Evolutionary conservation across 2,113 vertebrate genomes (phyloP), one percentile per base, ranked within the genome.

Genomic region (Odocoileus hemionus): DNA sequence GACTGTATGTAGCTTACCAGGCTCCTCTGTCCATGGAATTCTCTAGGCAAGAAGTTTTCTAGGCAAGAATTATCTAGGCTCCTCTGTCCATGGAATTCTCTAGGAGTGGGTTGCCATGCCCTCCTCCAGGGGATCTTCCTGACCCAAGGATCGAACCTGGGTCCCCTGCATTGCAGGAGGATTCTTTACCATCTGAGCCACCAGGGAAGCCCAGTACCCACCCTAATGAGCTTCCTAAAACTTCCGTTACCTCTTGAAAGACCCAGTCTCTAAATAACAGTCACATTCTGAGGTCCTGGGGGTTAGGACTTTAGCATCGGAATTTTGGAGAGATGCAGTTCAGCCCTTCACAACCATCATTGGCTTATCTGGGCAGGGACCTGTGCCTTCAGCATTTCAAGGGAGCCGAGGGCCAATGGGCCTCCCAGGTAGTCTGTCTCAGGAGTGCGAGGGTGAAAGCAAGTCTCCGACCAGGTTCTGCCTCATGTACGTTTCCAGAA

Each of bases 201-300:
- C n/a, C 67, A 70, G n/a, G 67, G 67, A 70, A 39, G 19, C n/a
- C 67, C 17, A 76, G 70, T 76, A 76, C 70, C 70, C 12, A 76
- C 7, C 45, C 28, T 85, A 52, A 61, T 4, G n/a, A 15, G 45
- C 67, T 25, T 36, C 4, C 50, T 86, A 90, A 86, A 64, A 26
- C 28, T 89, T 64, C 33, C n/a, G 14, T 52, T 45, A 28, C 86
- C 58, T 80, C 87, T 91, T 58, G 39, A 70, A 91, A 91, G 70
- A 3, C 21, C 58, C 43, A 7, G 3, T 52, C 21, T 50, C 47
- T 39, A 82, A 28, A 82, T 57, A 19, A 14, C 4, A 74, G 84
- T 82, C 43, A 21, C 84, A 45, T 43, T n/a, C 10, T 36, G 28
- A n/a, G 17, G 52, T 45, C 2, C 21, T 21, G 3, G n/a, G 58